Evolutionary conservation across 2,113 vertebrate genomes (phyloP).

Genomic region (Mormyrus lacerda): DNA sequence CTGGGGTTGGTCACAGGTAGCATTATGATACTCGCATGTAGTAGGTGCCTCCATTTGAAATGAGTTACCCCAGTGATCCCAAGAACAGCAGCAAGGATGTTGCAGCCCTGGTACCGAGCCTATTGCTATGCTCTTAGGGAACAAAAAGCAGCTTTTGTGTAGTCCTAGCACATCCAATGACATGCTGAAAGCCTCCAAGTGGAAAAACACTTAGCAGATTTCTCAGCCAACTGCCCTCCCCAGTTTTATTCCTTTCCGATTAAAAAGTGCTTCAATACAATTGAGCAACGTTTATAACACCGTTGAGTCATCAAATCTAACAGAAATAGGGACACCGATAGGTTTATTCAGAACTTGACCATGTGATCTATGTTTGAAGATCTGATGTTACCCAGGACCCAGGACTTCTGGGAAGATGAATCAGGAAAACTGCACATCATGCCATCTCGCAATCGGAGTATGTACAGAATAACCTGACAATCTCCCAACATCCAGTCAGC

Average conservation of each 20-base stretch:
- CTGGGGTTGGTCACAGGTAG: neutral
- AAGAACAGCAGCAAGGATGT: neutral
- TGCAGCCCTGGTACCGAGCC: neutral
- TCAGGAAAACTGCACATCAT: neutral
- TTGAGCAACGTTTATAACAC: neutral
- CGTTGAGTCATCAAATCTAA: neutral
- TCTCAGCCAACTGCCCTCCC: neutral
- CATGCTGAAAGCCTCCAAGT: neutral
- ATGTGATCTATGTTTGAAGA: neutral
- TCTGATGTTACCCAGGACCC: neutral
- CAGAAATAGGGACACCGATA: neutral
- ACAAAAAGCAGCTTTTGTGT: neutral
- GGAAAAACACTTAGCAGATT: neutral
- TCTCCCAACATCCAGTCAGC: neutral
- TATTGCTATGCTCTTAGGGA: neutral
- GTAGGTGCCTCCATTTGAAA: neutral
- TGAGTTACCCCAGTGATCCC: neutral
- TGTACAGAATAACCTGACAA: neutral
- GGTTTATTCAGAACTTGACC: neutral
- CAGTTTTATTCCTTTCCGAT: neutral
- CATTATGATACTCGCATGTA: neutral
- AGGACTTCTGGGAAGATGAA: neutral
- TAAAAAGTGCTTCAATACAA: neutral
- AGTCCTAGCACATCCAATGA: neutral
- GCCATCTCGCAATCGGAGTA: neutral